These are phyloP conservation scores for Toxotes jaculatrix DNA, from an alignment of 2,113 vertebrate species.

Conservation along the genomic window DNA sequence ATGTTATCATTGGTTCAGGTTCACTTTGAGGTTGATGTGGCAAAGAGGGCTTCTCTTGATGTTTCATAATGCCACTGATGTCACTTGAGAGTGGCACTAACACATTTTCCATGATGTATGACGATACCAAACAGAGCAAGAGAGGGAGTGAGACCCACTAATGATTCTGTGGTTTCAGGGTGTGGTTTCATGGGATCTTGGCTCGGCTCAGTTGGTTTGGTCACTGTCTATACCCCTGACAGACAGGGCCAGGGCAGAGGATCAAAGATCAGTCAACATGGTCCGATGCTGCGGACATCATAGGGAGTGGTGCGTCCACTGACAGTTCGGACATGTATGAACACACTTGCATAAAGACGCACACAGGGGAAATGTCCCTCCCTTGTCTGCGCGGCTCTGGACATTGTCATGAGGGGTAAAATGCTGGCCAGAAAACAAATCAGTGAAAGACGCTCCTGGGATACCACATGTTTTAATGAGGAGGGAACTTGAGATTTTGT, in stretches of 20 bases:
- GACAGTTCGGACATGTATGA: constrained; percentile 57
- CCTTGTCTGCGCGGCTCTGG: constrained; percentile 67
- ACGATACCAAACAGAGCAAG: constrained; percentile 22
- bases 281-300: constrained; percentile 53
- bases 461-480: constrained; percentile 35
- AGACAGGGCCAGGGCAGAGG: constrained; percentile 47
- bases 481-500: constrained; percentile 7
- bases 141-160: constrained; percentile 27
- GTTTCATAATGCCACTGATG: constrained; percentile 36
- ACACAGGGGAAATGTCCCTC: constrained; percentile 50
- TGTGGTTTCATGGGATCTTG: constrained; percentile 60
- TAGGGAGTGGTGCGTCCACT: constrained; percentile 59
- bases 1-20: constrained; percentile 23
- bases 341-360: constrained; percentile 38
- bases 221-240: constrained; percentile 59
- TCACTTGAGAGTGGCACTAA: constrained; percentile 33
- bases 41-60: constrained; percentile 33
- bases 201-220: constrained; percentile 40
- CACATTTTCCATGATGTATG: constrained; percentile 25
- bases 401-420: constrained; percentile 60
- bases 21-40: constrained; percentile 26
- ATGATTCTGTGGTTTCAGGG: constrained; percentile 59
- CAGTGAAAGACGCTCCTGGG: constrained; percentile 36
- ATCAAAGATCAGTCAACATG: constrained; percentile 64
- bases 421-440: constrained; percentile 48